Evolutionary conservation across 2,888 invertebrate species (phyloP).

Genomic region (Hydroisotoma schaefferi): DNA sequence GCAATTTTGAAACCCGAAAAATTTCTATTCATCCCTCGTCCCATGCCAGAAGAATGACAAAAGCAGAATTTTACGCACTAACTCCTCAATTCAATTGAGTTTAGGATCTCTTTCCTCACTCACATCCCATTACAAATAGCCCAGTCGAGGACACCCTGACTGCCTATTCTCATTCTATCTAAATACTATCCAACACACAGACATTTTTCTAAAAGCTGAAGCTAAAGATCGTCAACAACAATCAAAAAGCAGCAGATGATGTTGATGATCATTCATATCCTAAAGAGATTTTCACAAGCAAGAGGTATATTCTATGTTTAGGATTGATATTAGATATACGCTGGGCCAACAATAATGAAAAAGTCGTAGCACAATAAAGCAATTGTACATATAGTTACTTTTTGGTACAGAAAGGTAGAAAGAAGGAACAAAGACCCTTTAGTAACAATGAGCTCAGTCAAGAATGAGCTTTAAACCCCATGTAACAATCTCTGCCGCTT

Average conservation of each 20-base stretch:
- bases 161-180: slow-evolving; percentile 1
- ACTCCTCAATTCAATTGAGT: slow-evolving; percentile 18
- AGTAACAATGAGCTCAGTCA: not conserved
- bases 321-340: too few relatives aligned
- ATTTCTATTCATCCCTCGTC: slow-evolving; percentile 21
- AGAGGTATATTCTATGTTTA: too few relatives aligned
- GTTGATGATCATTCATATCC: too few relatives aligned
- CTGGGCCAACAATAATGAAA: too few relatives aligned
- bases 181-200: not conserved
- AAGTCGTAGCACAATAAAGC: too few relatives aligned
- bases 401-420: not conserved
- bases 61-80: slow-evolving; percentile 23
- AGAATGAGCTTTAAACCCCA: slow-evolving; percentile 4
- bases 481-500: too few relatives aligned
- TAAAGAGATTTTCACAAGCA: too few relatives aligned
- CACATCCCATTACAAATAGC: slow-evolving; percentile 13
- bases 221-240: slow-evolving; percentile 6
- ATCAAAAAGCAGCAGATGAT: slow-evolving; percentile 4
- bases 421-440: slow-evolving; percentile 4
- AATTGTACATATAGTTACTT: too few relatives aligned
- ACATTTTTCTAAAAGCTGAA: slow-evolving; percentile 1
- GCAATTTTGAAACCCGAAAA: slow-evolving; percentile 24
- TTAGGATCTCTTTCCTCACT: slow-evolving; percentile 4
- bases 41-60: slow-evolving; percentile 20
- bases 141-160: slow-evolving; percentile 19